Evolutionary conservation across 2,797 vertebrate species (phyloP).

Genomic region (Lithobates sylvaticus): DNA sequence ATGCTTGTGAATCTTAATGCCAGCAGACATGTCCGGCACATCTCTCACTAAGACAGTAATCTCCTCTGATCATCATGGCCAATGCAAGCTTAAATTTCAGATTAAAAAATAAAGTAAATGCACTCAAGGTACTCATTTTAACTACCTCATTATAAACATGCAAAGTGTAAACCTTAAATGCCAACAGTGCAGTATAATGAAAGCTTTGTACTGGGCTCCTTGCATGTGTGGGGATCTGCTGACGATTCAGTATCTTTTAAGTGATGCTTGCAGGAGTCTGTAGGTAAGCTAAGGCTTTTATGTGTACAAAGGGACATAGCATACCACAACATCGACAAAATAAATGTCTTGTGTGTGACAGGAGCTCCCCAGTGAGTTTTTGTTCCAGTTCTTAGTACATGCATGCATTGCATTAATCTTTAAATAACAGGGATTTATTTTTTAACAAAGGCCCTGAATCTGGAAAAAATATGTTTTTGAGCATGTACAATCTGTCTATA

Average conservation of each 20-base stretch:
- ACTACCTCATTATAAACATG: slow-evolving; percentile 69
- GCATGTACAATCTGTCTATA: background rate
- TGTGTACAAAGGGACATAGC: slow-evolving; percentile 23
- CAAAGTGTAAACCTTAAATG: slow-evolving; percentile 70
- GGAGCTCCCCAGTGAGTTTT: background rate
- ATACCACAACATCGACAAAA: background rate
- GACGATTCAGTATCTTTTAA: slow-evolving; percentile 17
- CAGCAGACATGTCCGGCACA: slow-evolving; percentile 36
- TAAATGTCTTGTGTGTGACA: background rate
- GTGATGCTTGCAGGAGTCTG: background rate
- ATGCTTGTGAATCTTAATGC: slow-evolving; percentile 53
- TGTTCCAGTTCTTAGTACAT: background rate
- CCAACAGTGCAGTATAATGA: slow-evolving; percentile 24
- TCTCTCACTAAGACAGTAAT: slow-evolving; percentile 40
- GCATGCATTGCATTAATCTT: slow-evolving; percentile 2
- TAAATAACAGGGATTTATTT: slow-evolving; percentile 23
- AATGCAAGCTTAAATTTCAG: slow-evolving; percentile 12
- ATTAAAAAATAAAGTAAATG: slow-evolving; percentile 15
- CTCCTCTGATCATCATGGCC: slow-evolving; percentile 26
- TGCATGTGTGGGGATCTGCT: slow-evolving; percentile 20
- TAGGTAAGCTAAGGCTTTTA: slow-evolving; percentile 13
- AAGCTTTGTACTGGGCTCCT: slow-evolving; percentile 18
- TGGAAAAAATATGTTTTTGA: background rate
- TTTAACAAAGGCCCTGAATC: background rate
- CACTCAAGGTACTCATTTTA: slow-evolving; percentile 54